A percentile compares a stretch with the other conserved stretches of the same genome.
Conservation (phyloP, 2,888 invertebrate genomes). For the Plebejus melissa region DNA sequence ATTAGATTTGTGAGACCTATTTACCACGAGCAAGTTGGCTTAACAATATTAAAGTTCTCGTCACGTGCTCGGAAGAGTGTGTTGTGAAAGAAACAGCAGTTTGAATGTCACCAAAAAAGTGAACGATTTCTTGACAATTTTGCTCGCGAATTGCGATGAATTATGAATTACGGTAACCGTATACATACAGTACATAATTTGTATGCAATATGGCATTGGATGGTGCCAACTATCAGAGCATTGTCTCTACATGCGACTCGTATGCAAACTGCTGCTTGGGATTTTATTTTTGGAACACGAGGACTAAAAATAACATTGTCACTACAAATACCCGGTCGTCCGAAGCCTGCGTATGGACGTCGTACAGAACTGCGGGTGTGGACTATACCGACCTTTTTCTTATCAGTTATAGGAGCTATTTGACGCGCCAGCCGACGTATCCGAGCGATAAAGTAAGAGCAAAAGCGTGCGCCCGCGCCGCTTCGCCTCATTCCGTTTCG, state of each 20-base stretch:
- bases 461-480: constrained; percentile 77
- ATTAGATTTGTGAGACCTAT: constrained; percentile 24
- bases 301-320: constrained; percentile 67
- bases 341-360: constrained; percentile 43
- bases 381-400: constrained; percentile 68
- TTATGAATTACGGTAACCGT: not conserved
- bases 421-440: constrained; percentile 43
- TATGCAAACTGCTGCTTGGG: constrained; percentile 57
- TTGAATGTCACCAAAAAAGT: constrained; percentile 16
- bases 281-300: constrained; percentile 60
- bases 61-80: constrained; percentile 8
- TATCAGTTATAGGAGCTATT: constrained; percentile 67
- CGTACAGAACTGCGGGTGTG: constrained; percentile 44
- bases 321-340: constrained; percentile 52
- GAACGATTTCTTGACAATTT: not conserved
- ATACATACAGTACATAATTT: not conserved
- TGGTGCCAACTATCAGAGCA: constrained; percentile 33
- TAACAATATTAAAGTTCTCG: constrained; percentile 20
- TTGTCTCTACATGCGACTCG: constrained; percentile 47
- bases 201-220: constrained; percentile 19
- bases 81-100: constrained; percentile 19
- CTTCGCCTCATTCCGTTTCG: constrained; percentile 65
- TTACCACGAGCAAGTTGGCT: constrained; percentile 24
- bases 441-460: constrained; percentile 70
- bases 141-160: not conserved